Conservation (phyloP, 2,113 vertebrate genomes). For the Tetrax tetrax region DNA sequence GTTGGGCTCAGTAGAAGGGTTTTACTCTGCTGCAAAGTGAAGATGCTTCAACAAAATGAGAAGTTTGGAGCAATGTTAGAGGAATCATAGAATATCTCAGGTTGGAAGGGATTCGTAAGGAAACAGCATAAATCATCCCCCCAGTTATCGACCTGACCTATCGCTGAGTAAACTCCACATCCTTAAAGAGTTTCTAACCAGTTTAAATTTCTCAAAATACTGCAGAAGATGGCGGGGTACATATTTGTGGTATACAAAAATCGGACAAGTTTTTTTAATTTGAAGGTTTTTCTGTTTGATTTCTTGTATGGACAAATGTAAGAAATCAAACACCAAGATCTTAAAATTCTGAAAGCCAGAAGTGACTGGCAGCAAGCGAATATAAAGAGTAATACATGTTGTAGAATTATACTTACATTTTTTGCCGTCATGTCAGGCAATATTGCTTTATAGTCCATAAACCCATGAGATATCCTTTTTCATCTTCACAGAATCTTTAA, state of each 20-base stretch:
- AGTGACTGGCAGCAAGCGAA: not conserved
- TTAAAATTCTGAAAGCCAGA: not conserved
- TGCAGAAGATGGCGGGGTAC: not conserved
- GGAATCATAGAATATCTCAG: not conserved
- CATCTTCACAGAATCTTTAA: slow-evolving; percentile 71
- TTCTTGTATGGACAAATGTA: not conserved
- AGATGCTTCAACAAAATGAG: not conserved
- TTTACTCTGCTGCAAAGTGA: not conserved
- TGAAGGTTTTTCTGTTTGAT: not conserved
- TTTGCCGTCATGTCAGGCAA: slow-evolving; percentile 76
- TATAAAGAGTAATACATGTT: not conserved
- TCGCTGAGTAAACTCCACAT: not conserved
- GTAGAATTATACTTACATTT: slow-evolving; percentile 73
- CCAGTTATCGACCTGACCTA: not conserved
- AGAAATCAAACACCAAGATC: not conserved
- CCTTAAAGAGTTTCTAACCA: not conserved
- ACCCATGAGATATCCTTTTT: slow-evolving; percentile 63
- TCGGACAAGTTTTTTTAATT: not conserved
- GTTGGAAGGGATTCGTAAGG: not conserved
- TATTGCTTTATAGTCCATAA: slow-evolving; percentile 68
- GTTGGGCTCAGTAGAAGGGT: not conserved
- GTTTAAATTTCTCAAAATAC: not conserved
- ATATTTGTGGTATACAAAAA: not conserved
- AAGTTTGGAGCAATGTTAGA: not conserved
- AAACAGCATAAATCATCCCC: not conserved